Conservation (phyloP, 2,888 invertebrate species). For the Zaprionus lineosus region DNA sequence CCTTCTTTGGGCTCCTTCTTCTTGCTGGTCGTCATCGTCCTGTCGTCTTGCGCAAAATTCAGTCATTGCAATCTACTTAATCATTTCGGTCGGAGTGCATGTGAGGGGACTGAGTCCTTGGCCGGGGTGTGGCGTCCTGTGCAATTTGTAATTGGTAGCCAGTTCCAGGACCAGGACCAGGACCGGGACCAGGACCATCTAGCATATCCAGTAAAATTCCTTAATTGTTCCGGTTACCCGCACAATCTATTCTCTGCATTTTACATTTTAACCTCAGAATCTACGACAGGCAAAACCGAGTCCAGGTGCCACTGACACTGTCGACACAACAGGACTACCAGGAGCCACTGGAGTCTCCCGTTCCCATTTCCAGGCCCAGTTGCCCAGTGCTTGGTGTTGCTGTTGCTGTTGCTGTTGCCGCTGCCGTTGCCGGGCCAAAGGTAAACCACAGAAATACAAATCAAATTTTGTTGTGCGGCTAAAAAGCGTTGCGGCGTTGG, state of each 20-base stretch:
- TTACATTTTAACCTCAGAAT: slow-evolving; percentile 78
- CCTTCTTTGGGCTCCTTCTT: not conserved
- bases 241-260: slow-evolving; percentile 82
- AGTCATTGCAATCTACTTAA: slow-evolving; percentile 78
- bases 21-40: slow-evolving; percentile 34
- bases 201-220: slow-evolving; percentile 73
- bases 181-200: too few relatives aligned
- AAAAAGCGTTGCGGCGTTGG: slow-evolving; percentile 67
- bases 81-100: slow-evolving; percentile 63
- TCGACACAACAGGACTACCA: slow-evolving; percentile 40
- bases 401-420: slow-evolving; percentile 32
- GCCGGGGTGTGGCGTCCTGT: slow-evolving; percentile 21
- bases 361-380: not conserved
- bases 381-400: not conserved
- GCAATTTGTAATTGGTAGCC: slow-evolving; percentile 71
- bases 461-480: slow-evolving; percentile 81
- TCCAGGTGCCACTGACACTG: slow-evolving; percentile 76
- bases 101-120: not conserved
- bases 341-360: not conserved
- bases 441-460: slow-evolving; percentile 81
- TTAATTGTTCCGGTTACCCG: slow-evolving; percentile 82
- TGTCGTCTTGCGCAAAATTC: slow-evolving; percentile 63
- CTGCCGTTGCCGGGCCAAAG: slow-evolving; percentile 62
- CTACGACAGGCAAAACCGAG: slow-evolving; percentile 66
- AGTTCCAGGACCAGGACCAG: slow-evolving; percentile 26